These are phyloP conservation scores for Sorex fumeus DNA, from an alignment of 2,113 vertebrate genomes.

Conservation along the genomic window DNA sequence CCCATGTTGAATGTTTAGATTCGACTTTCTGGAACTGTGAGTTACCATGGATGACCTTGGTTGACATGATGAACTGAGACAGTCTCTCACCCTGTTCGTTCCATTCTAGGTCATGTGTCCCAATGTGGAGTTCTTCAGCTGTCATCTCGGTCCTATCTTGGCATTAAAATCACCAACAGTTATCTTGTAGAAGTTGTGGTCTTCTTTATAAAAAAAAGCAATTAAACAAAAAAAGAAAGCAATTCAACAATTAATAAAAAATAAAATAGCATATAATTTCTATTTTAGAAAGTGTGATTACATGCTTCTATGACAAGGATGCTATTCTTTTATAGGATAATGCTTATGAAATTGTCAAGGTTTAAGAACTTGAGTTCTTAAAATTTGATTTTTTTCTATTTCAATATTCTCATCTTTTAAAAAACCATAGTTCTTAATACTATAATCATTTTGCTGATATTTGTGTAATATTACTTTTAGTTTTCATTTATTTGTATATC, in stretches of 20 bases:
- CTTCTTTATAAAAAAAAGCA: too few relatives aligned
- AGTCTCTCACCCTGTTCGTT: too few relatives aligned
- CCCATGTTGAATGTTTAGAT: too few relatives aligned
- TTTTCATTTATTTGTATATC: constrained; percentile 48
- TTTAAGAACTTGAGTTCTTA: constrained; percentile 45
- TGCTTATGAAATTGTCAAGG: neutral
- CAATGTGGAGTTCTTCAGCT: too few relatives aligned
- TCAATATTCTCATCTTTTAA: neutral
- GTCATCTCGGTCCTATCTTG: too few relatives aligned
- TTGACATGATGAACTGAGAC: too few relatives aligned
- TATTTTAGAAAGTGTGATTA: neutral
- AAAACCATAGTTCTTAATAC: constrained; percentile 11
- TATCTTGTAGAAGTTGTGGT: too few relatives aligned
- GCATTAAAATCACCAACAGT: too few relatives aligned
- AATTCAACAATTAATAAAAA: neutral
- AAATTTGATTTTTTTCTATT: constrained; percentile 16
- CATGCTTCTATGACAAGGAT: neutral
- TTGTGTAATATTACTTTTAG: neutral
- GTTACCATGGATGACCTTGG: too few relatives aligned
- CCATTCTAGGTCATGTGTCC: too few relatives aligned
- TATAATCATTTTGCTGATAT: neutral
- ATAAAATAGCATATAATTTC: neutral
- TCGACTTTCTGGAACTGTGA: too few relatives aligned
- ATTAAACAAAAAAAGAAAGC: too few relatives aligned
- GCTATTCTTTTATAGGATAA: neutral